Base-by-base conservation (phyloP, 1,140 invertebrate species). In the Drosophila sechellia region DNA sequence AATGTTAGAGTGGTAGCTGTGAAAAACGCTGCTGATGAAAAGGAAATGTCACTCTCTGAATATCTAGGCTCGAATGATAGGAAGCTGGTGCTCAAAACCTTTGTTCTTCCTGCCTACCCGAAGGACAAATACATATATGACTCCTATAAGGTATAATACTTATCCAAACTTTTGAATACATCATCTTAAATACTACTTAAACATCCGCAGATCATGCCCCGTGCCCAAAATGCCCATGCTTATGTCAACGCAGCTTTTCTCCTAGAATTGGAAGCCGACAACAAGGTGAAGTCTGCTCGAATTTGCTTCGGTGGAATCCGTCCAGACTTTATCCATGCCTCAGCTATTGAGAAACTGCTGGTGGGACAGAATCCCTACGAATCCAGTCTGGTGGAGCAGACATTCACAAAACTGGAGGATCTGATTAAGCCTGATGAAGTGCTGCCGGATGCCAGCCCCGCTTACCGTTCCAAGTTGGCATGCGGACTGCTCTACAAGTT, bases 221-320 rank as follows among this genome's bases (percentile, higher is more conserved):
- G 96, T 58, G 95, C 95, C 5, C 96, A 97, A 93, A 98, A 97
- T 90, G 94, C 96, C 0, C 96, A 97, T 85, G 96, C 97, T 0
- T 95, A 96, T 77, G 95, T 98, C 0, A 97, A 97, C 90, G 96
- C 96, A 11, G 97, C 95, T 5, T 97, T 98, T 84, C 94, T 25
- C 3, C 94, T 96, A 31, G 80, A 91, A 53, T 37, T 92, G 37
- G 75, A 77, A 11, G n/a, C 46, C 0, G 52, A 55, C 0, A 92
- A 94, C 3, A 79, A 78, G 17, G 72, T 92, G 4, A 80, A 77
- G 10, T 60, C 13, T 2, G 74, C 76, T 1, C 73, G 89, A 11
- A 92, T 94, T 49, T 93, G 95, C 10, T 96, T 94, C 79, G 95
- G 96, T 1, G 96, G 95, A 43, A 96, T 97, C 46, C 94, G 93